Percentiles rank a stretch among this genome's conserved stretches.
Evolutionary conservation across 2,797 vertebrate species (phyloP).

Genomic region (Anguilla megastoma): DNA sequence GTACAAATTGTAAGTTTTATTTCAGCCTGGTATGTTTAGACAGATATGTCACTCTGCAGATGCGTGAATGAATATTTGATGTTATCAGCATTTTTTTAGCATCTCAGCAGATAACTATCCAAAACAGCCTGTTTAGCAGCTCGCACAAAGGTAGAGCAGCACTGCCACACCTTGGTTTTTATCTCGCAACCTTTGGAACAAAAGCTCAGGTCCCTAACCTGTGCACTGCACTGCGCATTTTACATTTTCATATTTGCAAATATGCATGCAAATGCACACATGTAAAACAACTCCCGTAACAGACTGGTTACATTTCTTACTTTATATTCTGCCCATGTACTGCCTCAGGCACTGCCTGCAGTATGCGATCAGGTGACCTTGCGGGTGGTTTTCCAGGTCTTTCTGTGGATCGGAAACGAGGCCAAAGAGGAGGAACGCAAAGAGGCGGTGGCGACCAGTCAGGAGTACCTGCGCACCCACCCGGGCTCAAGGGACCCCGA

Average conservation of each 20-base stretch:
- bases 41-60: background rate
- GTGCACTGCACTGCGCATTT: background rate
- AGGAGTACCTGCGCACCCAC: conserved; percentile 83
- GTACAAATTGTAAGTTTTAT: background rate
- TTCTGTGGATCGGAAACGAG: conserved; percentile 83
- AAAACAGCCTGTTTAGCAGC: background rate
- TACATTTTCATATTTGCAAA: background rate
- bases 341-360: background rate
- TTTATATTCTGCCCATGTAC: background rate
- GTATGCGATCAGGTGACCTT: background rate
- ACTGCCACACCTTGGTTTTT: background rate
- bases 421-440: conserved; percentile 78
- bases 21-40: background rate
- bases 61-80: background rate
- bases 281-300: background rate
- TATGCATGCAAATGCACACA: background rate
- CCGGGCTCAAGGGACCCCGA: conserved; percentile 77
- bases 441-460: conserved; percentile 68
- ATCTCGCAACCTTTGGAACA: background rate
- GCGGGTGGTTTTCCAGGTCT: conserved; percentile 66
- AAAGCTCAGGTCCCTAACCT: background rate
- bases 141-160: background rate
- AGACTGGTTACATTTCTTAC: background rate
- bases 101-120: background rate
- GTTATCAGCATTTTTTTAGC: background rate